phyloP scores from a whole-genome alignment of 2,113 vertebrate genomes.

The Galemys pyrenaicus region DNA sequence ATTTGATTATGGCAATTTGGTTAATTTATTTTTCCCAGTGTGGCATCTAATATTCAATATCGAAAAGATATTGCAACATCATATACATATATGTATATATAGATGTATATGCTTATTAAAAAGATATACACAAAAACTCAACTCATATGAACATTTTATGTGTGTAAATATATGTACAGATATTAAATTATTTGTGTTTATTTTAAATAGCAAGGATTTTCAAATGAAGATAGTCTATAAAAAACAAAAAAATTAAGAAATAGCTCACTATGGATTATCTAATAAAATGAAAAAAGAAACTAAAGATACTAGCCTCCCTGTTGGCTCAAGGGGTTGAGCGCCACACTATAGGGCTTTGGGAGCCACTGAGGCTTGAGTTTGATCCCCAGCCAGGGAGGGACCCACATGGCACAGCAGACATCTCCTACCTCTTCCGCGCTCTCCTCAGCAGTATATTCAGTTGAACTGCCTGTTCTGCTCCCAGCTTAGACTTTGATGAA shows the following conservation, averaged over 20 bases:
- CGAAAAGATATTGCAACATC: neutral
- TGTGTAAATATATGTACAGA: neutral
- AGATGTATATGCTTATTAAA: neutral
- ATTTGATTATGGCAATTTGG: neutral
- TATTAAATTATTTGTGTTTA: neutral
- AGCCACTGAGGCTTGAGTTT: too few species aligned
- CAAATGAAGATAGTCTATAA: neutral
- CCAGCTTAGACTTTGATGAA: too few species aligned
- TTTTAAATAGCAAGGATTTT: neutral
- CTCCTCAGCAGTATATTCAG: too few species aligned
- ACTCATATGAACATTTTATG: neutral
- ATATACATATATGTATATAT: neutral
- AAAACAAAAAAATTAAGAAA: neutral
- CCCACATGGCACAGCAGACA: too few species aligned
- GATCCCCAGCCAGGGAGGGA: too few species aligned
- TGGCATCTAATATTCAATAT: neutral
- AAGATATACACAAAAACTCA: neutral
- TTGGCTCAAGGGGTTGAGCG: too few species aligned
- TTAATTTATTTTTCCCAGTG: neutral
- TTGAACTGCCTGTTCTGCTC: too few species aligned
- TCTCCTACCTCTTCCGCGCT: too few species aligned
- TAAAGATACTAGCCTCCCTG: too few species aligned
- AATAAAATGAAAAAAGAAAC: neutral
- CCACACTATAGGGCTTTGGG: too few species aligned
- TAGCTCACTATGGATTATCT: neutral